Base-by-base conservation (phyloP, 2,113 vertebrate species). In the Megalops atlanticus region DNA sequence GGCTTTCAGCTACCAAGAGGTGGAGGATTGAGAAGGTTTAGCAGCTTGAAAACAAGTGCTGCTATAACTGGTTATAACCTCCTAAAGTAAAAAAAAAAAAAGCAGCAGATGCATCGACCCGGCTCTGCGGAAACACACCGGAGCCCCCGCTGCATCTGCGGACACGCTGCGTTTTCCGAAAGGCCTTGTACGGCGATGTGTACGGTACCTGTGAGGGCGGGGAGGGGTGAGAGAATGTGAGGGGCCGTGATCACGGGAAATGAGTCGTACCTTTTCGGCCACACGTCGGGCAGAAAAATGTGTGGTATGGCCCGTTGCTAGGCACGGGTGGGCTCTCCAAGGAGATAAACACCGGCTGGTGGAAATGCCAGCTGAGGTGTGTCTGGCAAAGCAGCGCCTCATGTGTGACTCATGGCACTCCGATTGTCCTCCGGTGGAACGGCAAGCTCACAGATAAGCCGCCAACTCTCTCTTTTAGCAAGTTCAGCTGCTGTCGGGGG, bases 391-490 rank as follows among this genome's bases (percentile, higher is more conserved):
- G 78, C 80, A 79, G 74, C 79, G 81, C 49, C 54, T 80, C 85
- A n/a, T n/a, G n/a, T 83, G 74, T 84, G 82, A 87, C 77, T 89
- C 80, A 87, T 83, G 58, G 64, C 39, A 78, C 81, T 85, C 74
- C 84, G 78, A 85, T 84, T 64, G 68, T 54, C 77, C 81, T 84
- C 77, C 4, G 14, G 75, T 79, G 80, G 79, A 83, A 40, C 7
- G 35, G 31, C 69, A 71, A 72, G 33, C 33, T 24, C 58, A 31
- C 21, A 64, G 24, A 24, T 27, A 64, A 4, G 24, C 58, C 11
- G 47, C 47, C 12, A 12, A 49, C 47, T 49, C 47, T 2, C 47
- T 49, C 2, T 64, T 64, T 64, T 64, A 64, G 24, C 58, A 64
- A 1, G 14, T 33, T 36, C 69, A 38, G 69, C 35, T 71, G 36